Percentiles rank a stretch among this genome's conserved stretches.
Conservation (phyloP, 2,888 invertebrate genomes). For the Pristionchus fissidentatus region DNA sequence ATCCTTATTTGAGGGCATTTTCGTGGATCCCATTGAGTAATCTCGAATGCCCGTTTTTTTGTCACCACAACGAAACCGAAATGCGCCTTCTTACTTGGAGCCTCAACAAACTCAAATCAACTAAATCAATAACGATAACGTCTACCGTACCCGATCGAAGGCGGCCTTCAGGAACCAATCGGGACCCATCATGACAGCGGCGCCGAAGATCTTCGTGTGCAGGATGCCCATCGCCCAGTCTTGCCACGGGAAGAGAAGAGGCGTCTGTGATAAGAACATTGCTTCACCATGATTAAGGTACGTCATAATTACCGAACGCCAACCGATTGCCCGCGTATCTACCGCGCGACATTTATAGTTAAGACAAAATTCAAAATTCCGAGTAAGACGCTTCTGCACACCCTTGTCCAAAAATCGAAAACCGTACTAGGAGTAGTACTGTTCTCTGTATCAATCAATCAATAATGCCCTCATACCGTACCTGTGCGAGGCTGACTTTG, state of each 20-base stretch:
- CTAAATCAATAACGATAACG: neutral
- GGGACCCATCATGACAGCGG: constrained; percentile 93
- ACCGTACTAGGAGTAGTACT: neutral
- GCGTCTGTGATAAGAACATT: constrained; percentile 45
- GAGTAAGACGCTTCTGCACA: too few species aligned
- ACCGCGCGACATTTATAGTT: too few species aligned
- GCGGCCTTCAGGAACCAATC: constrained; percentile 95
- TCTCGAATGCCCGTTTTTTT: too few species aligned
- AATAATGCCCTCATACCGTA: constrained; percentile 30
- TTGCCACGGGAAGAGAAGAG: constrained; percentile 58
- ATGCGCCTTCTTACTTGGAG: neutral
- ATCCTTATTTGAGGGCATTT: too few species aligned
- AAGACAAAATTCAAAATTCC: too few species aligned
- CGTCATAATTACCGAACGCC: too few species aligned
- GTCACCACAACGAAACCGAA: neutral
- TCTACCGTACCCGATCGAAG: constrained; percentile 83
- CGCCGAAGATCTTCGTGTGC: constrained; percentile 96
- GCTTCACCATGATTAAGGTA: too few species aligned
- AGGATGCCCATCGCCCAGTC: constrained; percentile 98
- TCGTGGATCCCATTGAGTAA: too few species aligned
- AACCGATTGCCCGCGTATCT: too few species aligned
- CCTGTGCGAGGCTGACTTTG: constrained; percentile 83
- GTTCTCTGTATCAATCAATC: neutral
- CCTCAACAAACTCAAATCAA: neutral
- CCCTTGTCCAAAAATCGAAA: neutral